Percentiles rank a stretch among this genome's conserved stretches.
These are phyloP conservation scores for Heliconius charithonia DNA, from an alignment of 2,888 invertebrate species.

Conservation along the genomic window DNA sequence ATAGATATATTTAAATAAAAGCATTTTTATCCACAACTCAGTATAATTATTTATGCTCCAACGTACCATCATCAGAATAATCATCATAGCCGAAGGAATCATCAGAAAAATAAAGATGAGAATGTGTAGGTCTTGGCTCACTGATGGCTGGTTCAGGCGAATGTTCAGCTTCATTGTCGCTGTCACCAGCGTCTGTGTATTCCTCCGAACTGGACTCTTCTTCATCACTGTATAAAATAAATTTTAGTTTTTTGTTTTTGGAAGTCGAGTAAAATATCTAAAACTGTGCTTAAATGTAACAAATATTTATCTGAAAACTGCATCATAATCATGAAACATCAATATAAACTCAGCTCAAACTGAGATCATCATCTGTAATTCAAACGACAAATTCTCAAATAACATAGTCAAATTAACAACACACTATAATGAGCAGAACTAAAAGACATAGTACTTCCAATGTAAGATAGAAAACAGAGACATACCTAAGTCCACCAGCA, in stretches of 20 bases:
- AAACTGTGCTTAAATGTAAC: too few relatives aligned
- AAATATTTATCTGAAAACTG: too few relatives aligned
- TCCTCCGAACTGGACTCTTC: conserved; percentile 74
- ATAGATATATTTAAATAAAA: too few relatives aligned
- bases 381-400: too few relatives aligned
- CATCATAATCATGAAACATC: too few relatives aligned
- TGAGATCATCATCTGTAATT: too few relatives aligned
- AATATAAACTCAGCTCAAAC: too few relatives aligned
- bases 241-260: too few relatives aligned
- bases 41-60: background rate
- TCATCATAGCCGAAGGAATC: conserved; percentile 78
- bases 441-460: background rate
- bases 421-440: background rate
- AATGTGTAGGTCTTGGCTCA: conserved; percentile 49
- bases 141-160: conserved; percentile 56
- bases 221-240: conserved; percentile 60
- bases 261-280: too few relatives aligned
- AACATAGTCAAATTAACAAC: too few relatives aligned
- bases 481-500: conserved; percentile 70
- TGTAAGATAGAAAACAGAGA: background rate
- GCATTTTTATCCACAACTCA: too few relatives aligned
- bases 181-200: conserved; percentile 70
- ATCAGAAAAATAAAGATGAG: conserved; percentile 69
- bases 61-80: conserved; percentile 72
- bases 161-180: conserved; percentile 57